Evolutionary conservation across 2,888 invertebrate genomes (phyloP), one percentile per base, ranked within the genome.

Genomic region (Scaeva pyrastri): DNA sequence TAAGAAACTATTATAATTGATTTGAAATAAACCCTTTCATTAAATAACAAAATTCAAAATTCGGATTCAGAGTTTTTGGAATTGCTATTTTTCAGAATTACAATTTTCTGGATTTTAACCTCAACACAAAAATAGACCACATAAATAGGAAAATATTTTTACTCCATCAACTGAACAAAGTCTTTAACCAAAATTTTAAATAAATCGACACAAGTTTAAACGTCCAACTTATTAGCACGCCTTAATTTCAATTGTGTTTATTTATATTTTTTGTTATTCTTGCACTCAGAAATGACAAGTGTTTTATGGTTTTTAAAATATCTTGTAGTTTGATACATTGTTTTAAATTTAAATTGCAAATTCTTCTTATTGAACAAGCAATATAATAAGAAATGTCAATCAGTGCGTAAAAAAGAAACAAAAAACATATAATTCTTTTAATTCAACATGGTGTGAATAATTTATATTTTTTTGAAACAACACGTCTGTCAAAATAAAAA

Each of bases 281-380:
- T 52, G 41, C 52, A 68, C 41, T 75, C 43, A 43, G 52, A 36
- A 68, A 55, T 81, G 81, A 86, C 85, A 86, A 85, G 73, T 86
- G 77, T 70, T 77, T 86, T 62, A 77, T 73, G 66, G 72, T 36
- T 70, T 73, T 81, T 62, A 70, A 73, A 86, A 73, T 77, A 70
- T 62, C 8, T 43, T 68, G 55, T 48, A 48, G 26, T 23, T 66
- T 68, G 36, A 43, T 19, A 16, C 26, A 55, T 55, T 26, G 26
- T 55, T n/a, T 43, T 43, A 43, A 43, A 26, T 26, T 55, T 23
- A 11, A 5, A 21, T 23, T 23, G 31, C 31, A 31, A 31, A 6
- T 16, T 16, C n/a, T 43, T n/a, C 5, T 2, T 16, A n/a, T 16
- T 43, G n/a, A 43, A 43, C 4, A 43, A 43, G n/a, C 43, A 43